Base-by-base conservation (phyloP, 2,888 invertebrate species). In the Diabrotica balteata region DNA sequence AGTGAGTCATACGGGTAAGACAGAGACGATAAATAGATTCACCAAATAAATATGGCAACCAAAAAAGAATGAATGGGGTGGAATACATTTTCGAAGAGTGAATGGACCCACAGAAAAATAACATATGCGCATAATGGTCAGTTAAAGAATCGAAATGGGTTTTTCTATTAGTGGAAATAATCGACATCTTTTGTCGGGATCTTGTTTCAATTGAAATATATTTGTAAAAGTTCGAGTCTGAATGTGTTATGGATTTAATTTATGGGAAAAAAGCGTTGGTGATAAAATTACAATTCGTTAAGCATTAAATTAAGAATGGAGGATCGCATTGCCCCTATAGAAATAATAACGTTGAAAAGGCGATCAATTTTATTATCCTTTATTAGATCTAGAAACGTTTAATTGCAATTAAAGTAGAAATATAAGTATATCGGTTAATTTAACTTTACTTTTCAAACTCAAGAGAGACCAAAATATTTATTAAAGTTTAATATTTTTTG, bases 111-210 rank as follows among this genome's bases (percentile, higher is more conserved):
- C 66, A 69, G 70, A 70, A 70, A 70, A 70, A 54, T 67, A 71
- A 68, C 70, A 71, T 71, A 71, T 71, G 71, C 71, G 52, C 61
- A 60, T 68, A 68, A 71, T 71, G 68, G 71, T 68, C 68, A 71
- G 68, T 68, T 68, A 68, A 68, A 66, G 61, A 66, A 71, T 67
- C 67, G 59, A 70, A 67, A 68, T 68, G 68, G 67, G 57, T 67
- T 67, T 67, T 65, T 67, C 61, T 70, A 65, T 70, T 64, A 70
- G 58, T 55, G 67, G 59, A 67, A 60, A 67, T 69, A 67, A 69
- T 69, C 58, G 68, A 53, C 63, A 47, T 61, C 70, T 58, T 67
- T 70, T 67, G 66, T 66, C 51, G 32, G 59, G 54, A 64, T 68
- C 55, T 47, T 61, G 61, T 68, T 68, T 61, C 62, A 64, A 64